Conservation (phyloP, 2,797 vertebrate species). For the Rhyacichthys aspro region DNA sequence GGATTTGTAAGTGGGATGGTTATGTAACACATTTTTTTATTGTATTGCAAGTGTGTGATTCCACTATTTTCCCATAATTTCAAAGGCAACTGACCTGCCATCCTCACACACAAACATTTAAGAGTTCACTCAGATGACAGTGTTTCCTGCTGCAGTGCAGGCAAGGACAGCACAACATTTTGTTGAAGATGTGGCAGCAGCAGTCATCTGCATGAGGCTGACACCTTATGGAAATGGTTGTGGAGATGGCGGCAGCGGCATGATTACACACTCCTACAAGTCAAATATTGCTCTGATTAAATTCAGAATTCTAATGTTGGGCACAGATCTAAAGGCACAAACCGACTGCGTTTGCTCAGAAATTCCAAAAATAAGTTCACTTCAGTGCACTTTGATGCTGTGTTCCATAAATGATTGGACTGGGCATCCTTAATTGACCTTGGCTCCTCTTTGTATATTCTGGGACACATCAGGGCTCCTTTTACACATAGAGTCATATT, state of each 20-base stretch:
- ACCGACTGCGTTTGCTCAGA: slow-evolving; percentile 27
- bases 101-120: no score
- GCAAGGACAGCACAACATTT: slow-evolving; percentile 10
- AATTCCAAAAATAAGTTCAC: slow-evolving; percentile 28
- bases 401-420: slow-evolving; percentile 77
- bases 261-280: slow-evolving; percentile 25
- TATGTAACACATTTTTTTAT: no score
- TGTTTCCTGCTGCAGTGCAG: background rate
- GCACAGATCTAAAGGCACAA: slow-evolving; percentile 24
- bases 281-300: slow-evolving; percentile 17
- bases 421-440: no score
- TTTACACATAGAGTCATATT: no score
- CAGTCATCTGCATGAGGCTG: slow-evolving; percentile 30
- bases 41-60: no score
- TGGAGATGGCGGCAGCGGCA: slow-evolving; percentile 2
- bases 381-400: slow-evolving; percentile 62
- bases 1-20: no score
- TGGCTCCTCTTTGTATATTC: no score
- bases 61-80: no score
- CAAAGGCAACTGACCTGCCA: no score
- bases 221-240: slow-evolving; percentile 20
- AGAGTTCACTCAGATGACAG: no score
- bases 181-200: slow-evolving; percentile 34
- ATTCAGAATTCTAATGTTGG: slow-evolving; percentile 23
- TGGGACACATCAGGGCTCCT: no score